These are phyloP conservation scores for Parauchenoglanis ngamensis DNA, from an alignment of 2,797 vertebrate genomes.

Conservation along the genomic window DNA sequence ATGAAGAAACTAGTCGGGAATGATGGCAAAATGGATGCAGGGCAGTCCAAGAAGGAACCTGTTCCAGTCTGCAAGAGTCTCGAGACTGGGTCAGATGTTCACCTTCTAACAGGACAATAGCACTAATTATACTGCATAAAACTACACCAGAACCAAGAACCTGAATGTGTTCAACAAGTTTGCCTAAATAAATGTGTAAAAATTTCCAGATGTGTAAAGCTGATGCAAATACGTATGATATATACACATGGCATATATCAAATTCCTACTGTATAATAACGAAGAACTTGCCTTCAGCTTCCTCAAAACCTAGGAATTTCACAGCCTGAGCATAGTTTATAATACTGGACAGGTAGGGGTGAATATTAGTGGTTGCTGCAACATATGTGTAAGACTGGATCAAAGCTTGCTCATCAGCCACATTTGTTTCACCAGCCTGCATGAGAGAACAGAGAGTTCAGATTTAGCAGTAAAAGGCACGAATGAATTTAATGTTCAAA, in stretches of 20 bases:
- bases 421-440: constrained; percentile 83
- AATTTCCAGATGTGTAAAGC: neutral
- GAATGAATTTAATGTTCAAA: neutral
- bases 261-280: neutral
- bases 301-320: constrained; percentile 95
- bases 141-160: neutral
- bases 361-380: constrained; percentile 97
- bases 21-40: neutral
- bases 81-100: neutral
- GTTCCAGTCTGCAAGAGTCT: neutral
- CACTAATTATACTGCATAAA: neutral
- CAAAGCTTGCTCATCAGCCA: constrained; percentile 92
- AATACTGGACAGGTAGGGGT: constrained; percentile 94
- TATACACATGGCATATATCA: too few relatives aligned
- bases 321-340: constrained; percentile 98
- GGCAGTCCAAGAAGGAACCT: neutral
- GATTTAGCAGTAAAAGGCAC: constrained; percentile 4
- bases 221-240: neutral
- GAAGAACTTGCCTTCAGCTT: constrained; percentile 83
- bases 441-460: neutral
- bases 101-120: too few relatives aligned
- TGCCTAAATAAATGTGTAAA: neutral
- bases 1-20: neutral
- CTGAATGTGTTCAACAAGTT: neutral
- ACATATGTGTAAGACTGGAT: constrained; percentile 98